A percentile compares a stretch with the other conserved stretches of the same genome.
phyloP scores from a whole-genome alignment of 1,140 invertebrate species.

The Vollenhovia emeryi region DNA sequence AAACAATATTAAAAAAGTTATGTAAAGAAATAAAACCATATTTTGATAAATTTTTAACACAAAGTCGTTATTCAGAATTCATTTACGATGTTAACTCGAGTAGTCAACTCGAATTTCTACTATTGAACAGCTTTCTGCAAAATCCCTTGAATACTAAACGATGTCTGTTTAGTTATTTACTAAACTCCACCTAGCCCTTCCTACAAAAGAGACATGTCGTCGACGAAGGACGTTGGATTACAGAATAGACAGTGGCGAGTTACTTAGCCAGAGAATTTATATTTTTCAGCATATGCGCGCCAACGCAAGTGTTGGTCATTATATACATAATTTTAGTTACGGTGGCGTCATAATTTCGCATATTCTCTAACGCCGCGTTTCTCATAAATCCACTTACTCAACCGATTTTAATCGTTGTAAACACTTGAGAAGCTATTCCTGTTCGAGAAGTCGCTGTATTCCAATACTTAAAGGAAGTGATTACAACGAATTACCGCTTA shows the following conservation, averaged over 20 bases:
- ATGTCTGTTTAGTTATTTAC: slow-evolving; percentile 34
- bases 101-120: not conserved
- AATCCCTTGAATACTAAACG: slow-evolving; percentile 21
- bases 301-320: slow-evolving; percentile 24
- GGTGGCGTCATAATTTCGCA: slow-evolving; percentile 9
- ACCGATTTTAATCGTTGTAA: slow-evolving; percentile 34
- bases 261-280: slow-evolving; percentile 5
- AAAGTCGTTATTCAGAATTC: slow-evolving; percentile 1
- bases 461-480: slow-evolving; percentile 25
- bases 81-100: not conserved
- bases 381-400: slow-evolving; percentile 23
- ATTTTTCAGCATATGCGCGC: slow-evolving; percentile 22
- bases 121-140: slow-evolving; percentile 8
- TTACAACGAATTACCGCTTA: slow-evolving; percentile 58
- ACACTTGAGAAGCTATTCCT: not conserved
- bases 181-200: not conserved
- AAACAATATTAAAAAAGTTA: not conserved
- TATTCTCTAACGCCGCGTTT: slow-evolving; percentile 24
- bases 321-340: slow-evolving; percentile 50
- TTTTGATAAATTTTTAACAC: not conserved
- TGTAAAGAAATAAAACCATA: not conserved
- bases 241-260: not conserved
- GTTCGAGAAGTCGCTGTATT: not conserved
- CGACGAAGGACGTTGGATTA: not conserved
- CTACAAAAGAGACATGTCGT: not conserved